Evolutionary conservation across 2,113 vertebrate species (phyloP).

Genomic region (Heloderma charlesbogerti): DNA sequence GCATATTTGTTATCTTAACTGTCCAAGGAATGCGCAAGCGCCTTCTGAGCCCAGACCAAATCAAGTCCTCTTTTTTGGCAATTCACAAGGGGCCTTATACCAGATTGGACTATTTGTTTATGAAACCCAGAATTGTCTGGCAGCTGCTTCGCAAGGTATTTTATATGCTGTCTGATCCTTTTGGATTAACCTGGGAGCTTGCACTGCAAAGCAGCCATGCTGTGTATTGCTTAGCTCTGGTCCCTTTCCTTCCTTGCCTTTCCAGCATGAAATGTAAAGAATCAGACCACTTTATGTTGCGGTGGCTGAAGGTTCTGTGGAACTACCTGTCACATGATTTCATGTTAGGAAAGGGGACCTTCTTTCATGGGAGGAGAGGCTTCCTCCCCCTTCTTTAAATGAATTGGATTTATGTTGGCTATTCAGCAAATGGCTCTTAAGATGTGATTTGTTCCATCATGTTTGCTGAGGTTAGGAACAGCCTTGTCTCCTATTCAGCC

Average conservation of each 20-base stretch:
- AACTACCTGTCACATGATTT: not conserved
- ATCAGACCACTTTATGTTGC: not conserved
- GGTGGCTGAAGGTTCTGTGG: not conserved
- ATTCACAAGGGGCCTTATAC: not conserved
- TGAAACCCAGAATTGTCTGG: not conserved
- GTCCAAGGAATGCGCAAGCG: no score
- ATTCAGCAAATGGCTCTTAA: not conserved
- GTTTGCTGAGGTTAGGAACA: not conserved
- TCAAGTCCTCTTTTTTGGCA: not conserved
- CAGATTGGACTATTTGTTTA: not conserved
- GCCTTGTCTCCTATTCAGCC: not conserved
- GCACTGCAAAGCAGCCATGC: not conserved
- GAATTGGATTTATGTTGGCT: not conserved
- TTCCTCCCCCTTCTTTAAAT: not conserved
- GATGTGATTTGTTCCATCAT: not conserved
- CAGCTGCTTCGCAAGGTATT: not conserved
- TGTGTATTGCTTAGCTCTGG: not conserved
- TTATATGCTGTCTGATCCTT: not conserved
- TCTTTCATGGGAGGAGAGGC: not conserved
- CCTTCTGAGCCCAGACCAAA: no score
- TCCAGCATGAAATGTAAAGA: not conserved
- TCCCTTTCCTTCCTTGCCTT: not conserved
- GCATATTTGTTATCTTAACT: no score
- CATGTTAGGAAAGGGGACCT: not conserved
- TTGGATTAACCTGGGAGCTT: not conserved